These are phyloP conservation scores for Phaethon lepturus DNA, from an alignment of 2,113 vertebrate genomes.

Conservation along the genomic window DNA sequence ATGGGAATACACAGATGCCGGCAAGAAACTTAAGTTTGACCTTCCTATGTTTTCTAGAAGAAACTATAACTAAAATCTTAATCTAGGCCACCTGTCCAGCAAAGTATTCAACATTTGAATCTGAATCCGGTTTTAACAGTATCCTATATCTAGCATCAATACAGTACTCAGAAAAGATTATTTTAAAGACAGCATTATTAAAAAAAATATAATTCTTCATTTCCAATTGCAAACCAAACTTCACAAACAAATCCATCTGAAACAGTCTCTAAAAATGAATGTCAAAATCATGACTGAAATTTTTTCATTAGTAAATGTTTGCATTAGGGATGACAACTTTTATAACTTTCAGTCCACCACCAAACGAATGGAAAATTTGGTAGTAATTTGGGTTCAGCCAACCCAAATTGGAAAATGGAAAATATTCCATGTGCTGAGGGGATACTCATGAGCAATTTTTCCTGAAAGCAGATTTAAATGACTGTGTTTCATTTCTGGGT, in stretches of 20 bases:
- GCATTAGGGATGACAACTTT: not conserved
- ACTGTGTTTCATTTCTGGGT: fast-evolving
- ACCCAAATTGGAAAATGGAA: no score
- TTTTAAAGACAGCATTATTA: not conserved
- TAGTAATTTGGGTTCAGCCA: not conserved
- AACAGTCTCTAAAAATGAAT: not conserved
- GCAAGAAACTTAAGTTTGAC: not conserved
- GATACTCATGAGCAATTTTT: not conserved
- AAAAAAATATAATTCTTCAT: not conserved
- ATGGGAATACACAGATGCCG: not conserved
- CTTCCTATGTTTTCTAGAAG: not conserved
- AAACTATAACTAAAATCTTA: not conserved
- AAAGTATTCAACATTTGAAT: not conserved
- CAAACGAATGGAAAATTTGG: not conserved
- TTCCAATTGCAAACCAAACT: not conserved
- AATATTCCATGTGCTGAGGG: not conserved
- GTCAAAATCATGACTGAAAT: not conserved
- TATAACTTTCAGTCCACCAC: not conserved
- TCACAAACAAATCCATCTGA: not conserved
- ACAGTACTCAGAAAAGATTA: not conserved
- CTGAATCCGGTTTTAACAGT: not conserved
- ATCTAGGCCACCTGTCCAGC: not conserved
- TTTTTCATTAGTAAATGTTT: not conserved
- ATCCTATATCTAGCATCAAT: not conserved
- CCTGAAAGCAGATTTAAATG: not conserved